Evolutionary conservation across 1,140 invertebrate genomes (phyloP), one percentile per base, ranked within the genome.

Genomic region (Aradophagus sp.): DNA sequence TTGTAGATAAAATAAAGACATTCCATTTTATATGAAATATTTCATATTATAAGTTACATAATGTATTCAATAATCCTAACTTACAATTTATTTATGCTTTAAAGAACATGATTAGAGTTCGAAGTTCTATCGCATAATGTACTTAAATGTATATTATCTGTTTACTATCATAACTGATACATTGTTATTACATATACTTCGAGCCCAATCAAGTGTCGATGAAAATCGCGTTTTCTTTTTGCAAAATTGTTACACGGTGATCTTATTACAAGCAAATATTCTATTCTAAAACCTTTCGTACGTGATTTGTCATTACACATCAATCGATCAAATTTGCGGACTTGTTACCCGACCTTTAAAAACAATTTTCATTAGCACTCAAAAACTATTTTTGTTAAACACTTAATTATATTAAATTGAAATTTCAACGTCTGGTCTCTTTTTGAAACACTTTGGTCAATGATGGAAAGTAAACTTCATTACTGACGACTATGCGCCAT

Each of bases 41-140:
- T 81, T 82, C 75, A 73, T 80, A 76, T 75, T 63, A 77, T 80
- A 77, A 81, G 68, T 81, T 81, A 81, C 77, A 81, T 72, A 68
- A 68, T 61, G 53, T 70, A 74, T 77, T 81, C 50, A 82, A 75
- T 78, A 77, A 75, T 75, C 52, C 76, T 77, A 80, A 76, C 73
- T 74, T 79, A 80, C 74, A 81, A 82, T 84, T 76, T 81, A 81
- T 78, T 80, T 59, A 55, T 75, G 44, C 26, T 59, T 66, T 48
- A 50, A 72, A 31, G 55, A 72, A 65, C 55, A 71, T 58, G 62
- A 72, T 61, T 66, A 61, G 56, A 66, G 55, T 55, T 56, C 55
- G 69, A 66, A 72, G 61, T 65, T 55, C 50, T 55, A 61, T 65
- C 50, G 58, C 56, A 41, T 63, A 63, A 66, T 63, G 62, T 63